A percentile compares a stretch with the other conserved stretches of the same genome.
These are phyloP conservation scores for Celastrina argiolus DNA, from an alignment of 2,888 invertebrate species.

Conservation along the genomic window DNA sequence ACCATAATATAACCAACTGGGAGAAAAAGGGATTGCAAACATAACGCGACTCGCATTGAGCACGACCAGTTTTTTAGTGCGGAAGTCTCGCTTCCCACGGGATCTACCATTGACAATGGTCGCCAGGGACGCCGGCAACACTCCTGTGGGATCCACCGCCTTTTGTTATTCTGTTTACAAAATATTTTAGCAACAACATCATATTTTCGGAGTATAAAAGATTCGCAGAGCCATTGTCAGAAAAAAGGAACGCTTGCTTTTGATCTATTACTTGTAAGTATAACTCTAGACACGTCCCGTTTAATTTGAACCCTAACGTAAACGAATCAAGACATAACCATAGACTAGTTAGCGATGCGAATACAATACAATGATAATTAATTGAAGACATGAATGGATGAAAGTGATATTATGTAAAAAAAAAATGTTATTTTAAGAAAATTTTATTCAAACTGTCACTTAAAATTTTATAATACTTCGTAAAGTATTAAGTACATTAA, in stretches of 20 bases:
- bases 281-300: too few species aligned
- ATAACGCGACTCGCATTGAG: constrained; percentile 18
- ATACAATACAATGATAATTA: too few species aligned
- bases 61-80: constrained; percentile 22
- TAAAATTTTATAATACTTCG: too few species aligned
- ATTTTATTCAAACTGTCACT: too few species aligned
- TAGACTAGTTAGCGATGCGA: too few species aligned
- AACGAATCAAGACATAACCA: too few species aligned
- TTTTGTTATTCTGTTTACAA: neutral
- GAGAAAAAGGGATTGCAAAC: neutral
- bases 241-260: neutral
- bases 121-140: constrained; percentile 16
- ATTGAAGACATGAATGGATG: too few species aligned
- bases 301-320: too few species aligned
- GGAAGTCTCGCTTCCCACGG: constrained; percentile 24
- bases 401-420: too few species aligned
- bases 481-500: too few species aligned
- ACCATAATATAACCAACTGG: too few species aligned
- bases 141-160: constrained; percentile 15
- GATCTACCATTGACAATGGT: constrained; percentile 23
- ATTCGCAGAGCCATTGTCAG: neutral
- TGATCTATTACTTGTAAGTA: neutral
- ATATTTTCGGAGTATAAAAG: neutral
- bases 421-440: too few species aligned
- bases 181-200: neutral